Evolutionary conservation across 2,888 invertebrate genomes (phyloP).

Genomic region (Amiota communis): DNA sequence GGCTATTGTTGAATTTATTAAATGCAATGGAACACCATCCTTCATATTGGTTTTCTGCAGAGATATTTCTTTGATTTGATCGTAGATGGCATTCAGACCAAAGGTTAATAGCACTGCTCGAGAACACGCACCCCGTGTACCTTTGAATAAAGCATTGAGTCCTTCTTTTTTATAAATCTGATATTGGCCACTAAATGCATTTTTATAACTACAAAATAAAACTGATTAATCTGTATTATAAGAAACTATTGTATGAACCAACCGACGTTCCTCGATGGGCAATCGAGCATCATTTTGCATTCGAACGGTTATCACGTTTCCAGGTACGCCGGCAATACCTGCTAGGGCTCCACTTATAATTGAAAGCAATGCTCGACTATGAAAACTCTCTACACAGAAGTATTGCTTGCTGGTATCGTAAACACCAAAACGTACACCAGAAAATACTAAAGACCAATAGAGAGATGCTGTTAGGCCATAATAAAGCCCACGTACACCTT

Average conservation of each 20-base stretch:
- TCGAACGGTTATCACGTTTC: constrained; percentile 12
- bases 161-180: constrained; percentile 7
- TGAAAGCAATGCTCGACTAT: neutral
- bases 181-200: neutral
- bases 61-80: neutral
- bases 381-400: neutral
- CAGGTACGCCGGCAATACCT: neutral
- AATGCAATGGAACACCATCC: constrained; percentile 3
- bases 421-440: neutral
- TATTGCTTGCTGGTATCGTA: constrained; percentile 5
- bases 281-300: constrained; percentile 10
- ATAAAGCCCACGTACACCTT: neutral
- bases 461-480: constrained; percentile 6
- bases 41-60: neutral
- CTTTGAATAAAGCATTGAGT: neutral
- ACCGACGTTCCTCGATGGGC: neutral
- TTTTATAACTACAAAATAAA: neutral
- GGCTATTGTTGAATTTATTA: neutral
- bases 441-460: constrained; percentile 5
- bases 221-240: neutral
- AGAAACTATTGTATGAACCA: neutral
- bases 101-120: neutral
- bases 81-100: constrained; percentile 7
- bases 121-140: neutral
- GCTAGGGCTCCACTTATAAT: neutral